Percentiles rank a stretch among this genome's conserved stretches.
These are phyloP conservation scores for Clitarchus hookeri DNA, from an alignment of 2,888 invertebrate genomes.

Conservation along the genomic window DNA sequence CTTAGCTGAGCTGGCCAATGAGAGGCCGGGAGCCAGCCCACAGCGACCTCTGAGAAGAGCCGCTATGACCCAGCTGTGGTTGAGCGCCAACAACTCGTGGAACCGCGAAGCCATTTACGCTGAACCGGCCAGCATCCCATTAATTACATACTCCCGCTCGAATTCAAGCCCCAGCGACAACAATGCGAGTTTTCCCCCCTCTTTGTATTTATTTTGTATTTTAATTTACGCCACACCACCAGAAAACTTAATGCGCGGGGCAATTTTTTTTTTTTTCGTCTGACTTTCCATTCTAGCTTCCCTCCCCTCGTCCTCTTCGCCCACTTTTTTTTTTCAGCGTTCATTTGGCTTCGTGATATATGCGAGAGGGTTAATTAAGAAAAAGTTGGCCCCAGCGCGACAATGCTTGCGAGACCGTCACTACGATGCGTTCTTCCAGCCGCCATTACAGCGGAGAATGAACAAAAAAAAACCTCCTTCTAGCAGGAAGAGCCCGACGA, in stretches of 20 bases:
- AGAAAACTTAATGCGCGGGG: background rate
- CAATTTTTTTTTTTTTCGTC: background rate
- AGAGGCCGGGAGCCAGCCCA: too few relatives aligned
- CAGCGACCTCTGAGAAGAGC: too few relatives aligned
- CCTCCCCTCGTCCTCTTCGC: background rate
- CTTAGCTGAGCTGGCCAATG: too few relatives aligned
- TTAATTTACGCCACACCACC: background rate
- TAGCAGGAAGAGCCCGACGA: too few relatives aligned
- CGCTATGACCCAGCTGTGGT: too few relatives aligned
- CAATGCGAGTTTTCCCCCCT: background rate
- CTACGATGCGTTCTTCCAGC: background rate
- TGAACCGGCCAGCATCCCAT: background rate
- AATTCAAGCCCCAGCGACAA: background rate
- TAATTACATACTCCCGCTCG: background rate
- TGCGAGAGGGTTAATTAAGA: constrained; percentile 23
- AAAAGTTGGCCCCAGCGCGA: constrained; percentile 15
- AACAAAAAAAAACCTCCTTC: too few relatives aligned
- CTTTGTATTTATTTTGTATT: constrained; percentile 24
- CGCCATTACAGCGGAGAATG: background rate
- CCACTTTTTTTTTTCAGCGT: background rate
- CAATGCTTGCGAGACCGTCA: background rate
- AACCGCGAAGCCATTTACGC: background rate
- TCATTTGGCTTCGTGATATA: constrained; percentile 22
- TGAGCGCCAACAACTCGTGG: too few relatives aligned
- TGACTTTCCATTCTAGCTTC: background rate